These are phyloP conservation scores for Phaenicophaeus curvirostris DNA, from an alignment of 2,797 vertebrate species.

Conservation along the genomic window DNA sequence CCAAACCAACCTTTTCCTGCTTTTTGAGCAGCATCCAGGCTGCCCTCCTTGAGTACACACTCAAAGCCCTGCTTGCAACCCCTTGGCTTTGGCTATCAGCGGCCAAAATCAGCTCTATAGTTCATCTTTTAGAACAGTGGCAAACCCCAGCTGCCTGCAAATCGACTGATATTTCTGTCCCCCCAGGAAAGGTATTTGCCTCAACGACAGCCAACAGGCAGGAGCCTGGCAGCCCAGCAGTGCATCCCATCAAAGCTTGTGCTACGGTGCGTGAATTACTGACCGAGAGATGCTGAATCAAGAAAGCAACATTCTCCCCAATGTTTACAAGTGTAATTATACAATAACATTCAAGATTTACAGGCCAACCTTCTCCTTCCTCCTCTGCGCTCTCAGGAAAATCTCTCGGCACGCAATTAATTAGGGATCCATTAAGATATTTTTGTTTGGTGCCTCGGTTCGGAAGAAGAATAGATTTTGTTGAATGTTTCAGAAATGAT, in stretches of 20 bases:
- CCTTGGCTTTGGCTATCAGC: neutral
- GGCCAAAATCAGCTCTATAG: neutral
- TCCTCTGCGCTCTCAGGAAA: constrained; percentile 24
- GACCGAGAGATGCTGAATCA: neutral
- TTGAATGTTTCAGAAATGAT: constrained; percentile 6
- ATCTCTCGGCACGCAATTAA: constrained; percentile 8
- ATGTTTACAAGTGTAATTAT: constrained; percentile 10
- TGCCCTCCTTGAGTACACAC: accelerated
- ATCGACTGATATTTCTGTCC: neutral
- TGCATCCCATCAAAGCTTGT: neutral
- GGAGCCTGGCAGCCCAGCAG: neutral
- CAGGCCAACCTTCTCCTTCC: neutral
- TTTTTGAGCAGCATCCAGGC: neutral
- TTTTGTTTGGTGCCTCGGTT: constrained; percentile 40
- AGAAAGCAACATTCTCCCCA: neutral
- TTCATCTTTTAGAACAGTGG: neutral
- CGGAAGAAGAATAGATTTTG: constrained; percentile 3
- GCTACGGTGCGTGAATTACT: accelerated
- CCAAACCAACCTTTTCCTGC: neutral
- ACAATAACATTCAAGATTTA: constrained; percentile 7
- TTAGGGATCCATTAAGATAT: constrained; percentile 59
- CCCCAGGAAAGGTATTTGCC: neutral
- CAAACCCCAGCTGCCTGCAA: neutral
- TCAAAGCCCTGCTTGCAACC: accelerated
- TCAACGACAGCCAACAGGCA: neutral